phyloP scores from a whole-genome alignment of 2,888 invertebrate genomes.

The Thyatira batis region DNA sequence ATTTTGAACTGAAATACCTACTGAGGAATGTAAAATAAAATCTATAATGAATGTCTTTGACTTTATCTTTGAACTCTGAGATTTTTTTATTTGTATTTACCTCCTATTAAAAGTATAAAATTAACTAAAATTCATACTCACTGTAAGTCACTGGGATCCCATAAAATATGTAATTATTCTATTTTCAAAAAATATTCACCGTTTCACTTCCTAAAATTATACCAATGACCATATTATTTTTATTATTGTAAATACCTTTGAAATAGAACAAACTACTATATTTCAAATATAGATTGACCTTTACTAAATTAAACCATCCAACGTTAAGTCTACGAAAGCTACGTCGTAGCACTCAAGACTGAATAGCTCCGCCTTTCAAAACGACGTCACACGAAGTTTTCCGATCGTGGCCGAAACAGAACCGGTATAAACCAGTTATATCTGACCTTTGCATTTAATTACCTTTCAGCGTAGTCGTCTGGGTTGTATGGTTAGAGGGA shows the following conservation, averaged over 20 bases:
- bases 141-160: no score
- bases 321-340: conserved; percentile 29
- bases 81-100: no score
- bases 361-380: conserved; percentile 58
- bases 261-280: not conserved
- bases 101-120: no score
- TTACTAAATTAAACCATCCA: conserved; percentile 8
- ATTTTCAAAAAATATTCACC: no score
- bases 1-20: no score
- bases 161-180: no score
- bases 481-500: not conserved
- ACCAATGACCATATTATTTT: no score
- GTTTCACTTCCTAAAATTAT: no score
- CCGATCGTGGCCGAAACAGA: conserved; percentile 54
- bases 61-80: no score
- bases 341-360: conserved; percentile 41
- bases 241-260: not conserved
- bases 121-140: no score
- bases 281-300: not conserved
- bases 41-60: no score
- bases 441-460: conserved; percentile 31
- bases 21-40: no score
- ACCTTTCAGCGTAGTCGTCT: conserved; percentile 4
- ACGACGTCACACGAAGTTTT: conserved; percentile 53
- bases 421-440: conserved; percentile 35